Evolutionary conservation across 2,888 invertebrate genomes (phyloP), one percentile per base, ranked within the genome.

Genomic region (Sicus ferrugineus): DNA sequence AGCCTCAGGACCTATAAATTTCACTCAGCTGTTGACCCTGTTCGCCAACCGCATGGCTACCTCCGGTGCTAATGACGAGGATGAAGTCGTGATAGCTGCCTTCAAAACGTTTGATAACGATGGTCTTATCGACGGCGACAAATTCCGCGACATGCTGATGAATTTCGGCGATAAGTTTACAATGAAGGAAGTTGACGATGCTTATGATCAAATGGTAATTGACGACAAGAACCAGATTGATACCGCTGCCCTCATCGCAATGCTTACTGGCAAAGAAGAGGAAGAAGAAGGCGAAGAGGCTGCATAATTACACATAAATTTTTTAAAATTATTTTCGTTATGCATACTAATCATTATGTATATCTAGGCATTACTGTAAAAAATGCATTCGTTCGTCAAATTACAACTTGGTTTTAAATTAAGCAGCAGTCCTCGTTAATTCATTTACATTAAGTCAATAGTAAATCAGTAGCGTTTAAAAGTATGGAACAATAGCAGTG

Each of bases 91-190:
- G 86, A 91, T 93, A 86, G 92, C 91, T 85, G 96, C 96, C 86
- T 96, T 96, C 91, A 93, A 91, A 87, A 91, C 93, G 86, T 96
- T 96, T 89, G 95, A 96, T 86, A 91, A 92, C 75, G 90, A 92
- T 75, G 95, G 95, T 86, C 90, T 90, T 88, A 95, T 95, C 87
- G 93, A 95, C 88, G 91, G 93, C 80, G 95, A 95, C 84, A 92
- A 92, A 85, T 88, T 96, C 87, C 92, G 94, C 87, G 93, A 94
- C 87, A 93, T 95, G 79, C 90, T 96, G 85, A 92, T 94, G 91
- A 94, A 93, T 87, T 96, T 92, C 90, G 96, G 96, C 78, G 96
- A 96, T 85, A 96, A 94, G 88, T 96, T 96, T 91, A 88, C 90
- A 86, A 88, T 90, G 80, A 91, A 93, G 85, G 95, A 96, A 86